Evolutionary conservation across 2,888 invertebrate species (phyloP), one percentile per base, ranked within the genome.

Genomic region (Amphipyra berbera): DNA sequence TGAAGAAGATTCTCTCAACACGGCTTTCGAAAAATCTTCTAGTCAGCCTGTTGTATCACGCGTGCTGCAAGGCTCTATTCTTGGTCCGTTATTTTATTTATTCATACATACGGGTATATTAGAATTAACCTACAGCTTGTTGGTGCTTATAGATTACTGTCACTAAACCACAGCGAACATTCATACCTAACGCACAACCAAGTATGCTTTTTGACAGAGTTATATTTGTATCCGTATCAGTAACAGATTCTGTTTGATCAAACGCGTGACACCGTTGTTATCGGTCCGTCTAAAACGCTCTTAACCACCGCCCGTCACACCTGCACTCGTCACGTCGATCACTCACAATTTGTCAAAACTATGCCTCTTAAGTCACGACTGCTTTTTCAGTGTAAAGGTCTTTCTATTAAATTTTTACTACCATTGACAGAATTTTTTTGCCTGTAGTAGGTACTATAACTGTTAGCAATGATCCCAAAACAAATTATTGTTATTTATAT

Each of bases 181-280:
- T 44, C 7, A 47, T 42, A 9, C 8, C 15, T 15, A 13, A 6
- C 1, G 14, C 9, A 37, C 21, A 48, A 3, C 35, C 6, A 33
- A 15, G 41, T 13, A 21, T 21, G 9, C 13, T 41, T 35, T 35
- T 30, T 30, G 14, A 10, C 42, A 45, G 6, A 15, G 27, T 10
- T 13, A 14, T 44, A 30, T 37, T 45, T 6, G 15, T 58, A 12
- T 41, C 27, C 21, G 7, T 67, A 62, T 61, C 65, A 50, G 12
- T 44, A 14, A 30, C 40, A 52, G 33, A 66, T 57, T 61, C 38
- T 48, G 48, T 59, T 53, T 61, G 61, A 73, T 74, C 69, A 42
- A 53, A 38, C 15, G 44, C 38, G 37, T 54, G 70, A 65, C 48
- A 47, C 12, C 30, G 38, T 46, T 50, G 30, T 65, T 65, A 61